Percentiles rank a stretch among this genome's conserved stretches.
phyloP scores from a whole-genome alignment of 2,888 invertebrate genomes.

The Conchocele bisecta region DNA sequence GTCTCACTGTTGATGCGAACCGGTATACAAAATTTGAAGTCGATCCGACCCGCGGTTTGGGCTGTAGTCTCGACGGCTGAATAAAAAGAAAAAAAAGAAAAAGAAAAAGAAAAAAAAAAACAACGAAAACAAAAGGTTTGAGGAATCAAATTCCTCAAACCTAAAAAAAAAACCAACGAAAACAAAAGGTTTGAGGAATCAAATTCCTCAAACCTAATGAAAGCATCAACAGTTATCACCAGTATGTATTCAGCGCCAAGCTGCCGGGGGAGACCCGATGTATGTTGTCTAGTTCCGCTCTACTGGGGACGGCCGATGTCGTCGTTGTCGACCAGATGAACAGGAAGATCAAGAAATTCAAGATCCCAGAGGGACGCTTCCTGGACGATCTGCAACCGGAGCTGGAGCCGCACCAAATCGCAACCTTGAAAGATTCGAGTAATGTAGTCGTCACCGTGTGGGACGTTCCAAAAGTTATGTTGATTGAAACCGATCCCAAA shows the following conservation, averaged over 20 bases:
- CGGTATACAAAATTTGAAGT: too few species aligned
- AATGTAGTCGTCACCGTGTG: conserved; percentile 46
- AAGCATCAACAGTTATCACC: too few species aligned
- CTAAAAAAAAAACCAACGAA: conserved; percentile 22
- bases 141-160: too few species aligned
- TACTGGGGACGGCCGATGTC: conserved; percentile 40
- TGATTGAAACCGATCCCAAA: conserved; percentile 43
- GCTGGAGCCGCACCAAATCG: conserved; percentile 51
- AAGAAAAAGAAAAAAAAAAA: too few species aligned
- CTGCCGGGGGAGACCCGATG: conserved; percentile 35
- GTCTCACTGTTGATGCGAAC: too few species aligned
- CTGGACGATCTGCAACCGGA: conserved; percentile 29
- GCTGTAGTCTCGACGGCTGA: conserved; percentile 31
- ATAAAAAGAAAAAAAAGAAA: too few species aligned
- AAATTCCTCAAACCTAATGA: too few species aligned
- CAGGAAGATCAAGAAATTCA: conserved; percentile 52
- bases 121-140: too few species aligned
- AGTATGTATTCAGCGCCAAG: conserved; percentile 44
- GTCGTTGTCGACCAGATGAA: conserved; percentile 52
- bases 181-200: conserved; percentile 6
- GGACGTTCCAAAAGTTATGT: conserved; percentile 44
- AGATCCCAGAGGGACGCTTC: conserved; percentile 52
- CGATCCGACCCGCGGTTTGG: too few species aligned
- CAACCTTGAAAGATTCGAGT: conserved; percentile 41
- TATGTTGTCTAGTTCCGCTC: conserved; percentile 48